phyloP scores from a whole-genome alignment of 2,113 vertebrate genomes.

The Meles meles region DNA sequence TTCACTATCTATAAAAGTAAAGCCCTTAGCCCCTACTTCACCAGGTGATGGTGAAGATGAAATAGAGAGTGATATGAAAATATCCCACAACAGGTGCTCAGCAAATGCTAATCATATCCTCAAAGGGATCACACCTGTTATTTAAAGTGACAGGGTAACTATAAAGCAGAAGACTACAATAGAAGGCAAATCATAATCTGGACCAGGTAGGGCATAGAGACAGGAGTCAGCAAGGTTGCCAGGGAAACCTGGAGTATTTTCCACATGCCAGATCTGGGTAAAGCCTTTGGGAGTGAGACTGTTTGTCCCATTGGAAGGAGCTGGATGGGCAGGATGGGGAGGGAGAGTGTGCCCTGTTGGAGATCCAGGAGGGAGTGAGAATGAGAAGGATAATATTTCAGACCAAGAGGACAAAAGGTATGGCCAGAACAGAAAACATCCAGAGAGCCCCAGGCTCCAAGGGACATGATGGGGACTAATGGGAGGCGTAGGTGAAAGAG shows the following conservation, averaged over 20 bases:
- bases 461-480: rapidly evolving
- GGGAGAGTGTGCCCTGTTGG: neutral
- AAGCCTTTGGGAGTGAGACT: neutral
- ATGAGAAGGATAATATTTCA: neutral
- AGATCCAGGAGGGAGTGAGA: neutral
- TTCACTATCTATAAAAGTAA: neutral
- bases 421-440: neutral
- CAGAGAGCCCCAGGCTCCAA: neutral
- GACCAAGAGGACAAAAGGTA: neutral
- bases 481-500: rapidly evolving
- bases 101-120: neutral
- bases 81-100: neutral
- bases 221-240: neutral
- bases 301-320: neutral
- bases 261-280: neutral
- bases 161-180: neutral
- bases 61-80: neutral
- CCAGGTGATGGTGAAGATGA: neutral
- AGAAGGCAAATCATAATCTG: neutral
- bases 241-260: neutral
- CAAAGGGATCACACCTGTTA: neutral
- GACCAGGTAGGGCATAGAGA: neutral
- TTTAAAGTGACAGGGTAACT: neutral
- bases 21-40: neutral
- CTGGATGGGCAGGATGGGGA: neutral